Conservation (phyloP, 2,797 vertebrate genomes). For the Chrosomus eos region DNA sequence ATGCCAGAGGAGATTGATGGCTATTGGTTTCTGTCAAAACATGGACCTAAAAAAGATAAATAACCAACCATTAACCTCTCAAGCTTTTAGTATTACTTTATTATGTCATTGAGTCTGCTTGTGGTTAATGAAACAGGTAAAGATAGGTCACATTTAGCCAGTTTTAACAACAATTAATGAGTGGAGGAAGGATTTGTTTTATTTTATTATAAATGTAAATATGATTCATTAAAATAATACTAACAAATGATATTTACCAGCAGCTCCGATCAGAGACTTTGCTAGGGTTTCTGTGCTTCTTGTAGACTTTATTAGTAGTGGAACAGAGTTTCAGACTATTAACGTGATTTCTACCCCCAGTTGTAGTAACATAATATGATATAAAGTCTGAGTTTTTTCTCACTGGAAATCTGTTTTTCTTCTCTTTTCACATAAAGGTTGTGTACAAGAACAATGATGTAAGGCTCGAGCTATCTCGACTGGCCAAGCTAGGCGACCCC, state of each 20-base stretch:
- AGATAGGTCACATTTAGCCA: background rate
- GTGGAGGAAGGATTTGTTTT: background rate
- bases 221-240: background rate
- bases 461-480: constrained; percentile 92
- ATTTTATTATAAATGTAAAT: background rate
- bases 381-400: background rate
- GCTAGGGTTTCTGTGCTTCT: background rate
- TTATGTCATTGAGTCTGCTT: background rate
- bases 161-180: background rate
- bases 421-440: constrained; percentile 78
- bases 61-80: background rate
- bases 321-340: background rate
- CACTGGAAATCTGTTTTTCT: constrained; percentile 14
- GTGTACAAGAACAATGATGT: constrained; percentile 99
- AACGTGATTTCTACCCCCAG: background rate
- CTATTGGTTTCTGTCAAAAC: background rate
- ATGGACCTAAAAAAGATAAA: background rate
- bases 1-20: background rate
- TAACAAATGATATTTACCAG: background rate
- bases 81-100: constrained; percentile 1
- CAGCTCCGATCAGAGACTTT: background rate
- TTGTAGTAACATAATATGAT: background rate
- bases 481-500: constrained; percentile 95
- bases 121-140: background rate
- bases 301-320: background rate